Evolutionary conservation across 2,797 vertebrate species (phyloP).

Genomic region (Chaetodon trifasciatus): DNA sequence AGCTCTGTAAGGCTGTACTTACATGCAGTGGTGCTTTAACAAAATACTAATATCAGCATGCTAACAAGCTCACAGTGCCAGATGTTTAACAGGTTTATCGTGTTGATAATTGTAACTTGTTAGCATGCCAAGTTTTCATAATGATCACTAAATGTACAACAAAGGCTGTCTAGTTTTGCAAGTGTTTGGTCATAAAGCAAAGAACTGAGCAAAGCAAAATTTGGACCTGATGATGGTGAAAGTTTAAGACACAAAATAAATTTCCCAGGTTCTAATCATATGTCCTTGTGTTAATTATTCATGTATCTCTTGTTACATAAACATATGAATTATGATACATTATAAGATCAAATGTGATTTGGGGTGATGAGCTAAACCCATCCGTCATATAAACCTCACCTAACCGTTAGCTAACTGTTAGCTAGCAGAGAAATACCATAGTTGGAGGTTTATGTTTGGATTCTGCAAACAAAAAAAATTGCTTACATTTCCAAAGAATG

Average conservation of each 20-base stretch:
- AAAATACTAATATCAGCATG: background rate
- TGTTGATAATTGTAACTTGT: background rate
- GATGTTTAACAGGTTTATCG: background rate
- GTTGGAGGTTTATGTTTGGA: background rate
- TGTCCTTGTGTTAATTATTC: background rate
- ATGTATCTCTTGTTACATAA: background rate
- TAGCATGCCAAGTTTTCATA: background rate
- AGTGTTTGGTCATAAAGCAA: background rate
- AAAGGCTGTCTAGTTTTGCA: background rate
- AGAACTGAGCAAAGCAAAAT: background rate
- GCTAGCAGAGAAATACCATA: background rate
- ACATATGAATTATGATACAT: background rate
- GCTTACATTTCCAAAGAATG: background rate
- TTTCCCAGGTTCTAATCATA: background rate
- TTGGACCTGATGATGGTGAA: background rate
- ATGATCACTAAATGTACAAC: background rate
- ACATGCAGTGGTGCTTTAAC: background rate
- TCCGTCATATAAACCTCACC: background rate
- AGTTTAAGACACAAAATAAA: background rate
- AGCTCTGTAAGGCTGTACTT: constrained; percentile 1
- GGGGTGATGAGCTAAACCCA: background rate
- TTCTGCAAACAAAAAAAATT: too few species aligned
- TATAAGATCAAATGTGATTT: background rate
- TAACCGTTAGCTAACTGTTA: too few species aligned
- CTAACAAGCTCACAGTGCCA: background rate